Evolutionary conservation across 2,797 vertebrate genomes (phyloP), one percentile per base, ranked within the genome.

Genomic region (Hemitrygon akajei): DNA sequence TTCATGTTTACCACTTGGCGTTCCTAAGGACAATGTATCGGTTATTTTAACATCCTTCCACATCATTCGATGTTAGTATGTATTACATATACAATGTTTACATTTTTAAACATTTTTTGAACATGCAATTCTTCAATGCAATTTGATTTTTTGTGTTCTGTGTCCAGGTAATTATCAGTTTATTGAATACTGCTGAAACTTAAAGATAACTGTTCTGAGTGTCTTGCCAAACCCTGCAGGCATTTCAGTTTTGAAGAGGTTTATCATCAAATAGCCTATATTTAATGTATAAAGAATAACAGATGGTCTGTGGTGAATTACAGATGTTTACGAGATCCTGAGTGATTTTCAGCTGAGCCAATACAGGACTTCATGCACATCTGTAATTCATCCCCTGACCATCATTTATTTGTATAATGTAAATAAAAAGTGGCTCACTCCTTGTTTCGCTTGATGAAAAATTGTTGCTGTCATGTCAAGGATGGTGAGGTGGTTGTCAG

Each of bases 271-370:
- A 76, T 93, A 76, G 71, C 25, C 91, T 75, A 75, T 76, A 75
- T 93, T 93, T 76, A 93, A 75, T 93, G 34, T 75, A 76, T 93
- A 93, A 93, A 76, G 91, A 75, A 93, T 93, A 93, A 76, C 91
- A 93, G 91, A 93, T 93, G 91, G 91, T 93, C 27, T 56, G 47
- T 73, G 91, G 91, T 93, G 71, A 93, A 37, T 93, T 93, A 93
- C 91, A 76, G 91, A 93, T 75, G 71, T 93, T 93, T 93, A 76
- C 56, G 69, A 76, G 40, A 93, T 93, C 22, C 71, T 93, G 91
- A 93, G 91, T 93, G 91, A 56, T 93, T 93, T 76, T 93, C 10
- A 69, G 76, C 71, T 75, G 47, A 93, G 47, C 91, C 71, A 56
- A 93, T 93, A 40, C 91, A 93, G 91, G 69, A 73, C 89, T 73